Base-by-base conservation (phyloP, 37 sponge, comb jelly and placozoan genomes). In the Ianthella basta region DNA sequence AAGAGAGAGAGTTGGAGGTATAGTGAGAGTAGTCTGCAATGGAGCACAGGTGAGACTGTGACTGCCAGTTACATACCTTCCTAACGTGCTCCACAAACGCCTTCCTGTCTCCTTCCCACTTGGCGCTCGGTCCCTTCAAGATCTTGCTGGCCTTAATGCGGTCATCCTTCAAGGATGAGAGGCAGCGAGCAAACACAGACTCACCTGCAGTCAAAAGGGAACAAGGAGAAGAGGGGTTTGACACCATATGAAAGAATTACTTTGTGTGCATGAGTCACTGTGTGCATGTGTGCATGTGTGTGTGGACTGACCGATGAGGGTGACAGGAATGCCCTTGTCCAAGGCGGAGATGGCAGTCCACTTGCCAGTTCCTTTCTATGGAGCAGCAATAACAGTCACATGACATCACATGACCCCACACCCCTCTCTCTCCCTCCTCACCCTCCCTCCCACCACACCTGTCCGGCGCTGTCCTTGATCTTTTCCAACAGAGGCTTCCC, bases 321-420 rank as follows among this genome's bases (percentile, higher is more conserved):
- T 98, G 54, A 98, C 93, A 36, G 99, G 99, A 80, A 95, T 94
- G 24, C 99, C 99, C 80, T 89, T 87, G 64, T 98, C 96, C 20
- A 98, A 87, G 1, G 99, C 95, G 44, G 99, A 98, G 41, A 98
- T 98, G 57, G 96, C 99, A 27, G 99, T 98, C 99, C 99, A 98
- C 60, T 98, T 98, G n/a, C 99, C 99, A 63, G 99, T 98, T 59
- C 99, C 99, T 61, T 98, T 98, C 84, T 83, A 24, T 4, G 21
- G 30, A 8, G 23, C 24, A 83, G 80, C 70, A 73, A 83, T 15
- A 34, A 14, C 21, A 79, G 23, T 55, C 77, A 78, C 5, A 38
- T 72, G 70, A 29, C 19, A 30, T 78, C 70, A 55, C 70, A 24
- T 32, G 20, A 24, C 27, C 39, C n/a, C 32, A 69, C 29, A 59